Base-by-base conservation (phyloP, 2,797 vertebrate species). In the Acipenser transmontanus region DNA sequence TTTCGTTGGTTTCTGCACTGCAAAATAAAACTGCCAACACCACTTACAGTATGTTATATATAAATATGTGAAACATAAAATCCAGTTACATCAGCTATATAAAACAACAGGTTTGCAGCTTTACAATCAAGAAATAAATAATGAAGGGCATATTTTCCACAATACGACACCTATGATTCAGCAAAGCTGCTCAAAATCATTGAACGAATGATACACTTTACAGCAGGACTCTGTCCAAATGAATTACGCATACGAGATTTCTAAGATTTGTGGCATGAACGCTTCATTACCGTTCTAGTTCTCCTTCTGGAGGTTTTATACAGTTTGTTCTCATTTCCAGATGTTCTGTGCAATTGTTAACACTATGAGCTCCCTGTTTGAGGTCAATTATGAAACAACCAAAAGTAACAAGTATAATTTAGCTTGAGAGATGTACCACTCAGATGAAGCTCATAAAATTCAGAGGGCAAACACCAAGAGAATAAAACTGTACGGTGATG, bases 211-310 rank as follows among this genome's bases (percentile, higher is more conserved):
- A 11, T 57, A n/a, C 7, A 57, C 12, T 57, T 57, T n/a, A 57
- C 12, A 57, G 14, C 12, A 57, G 54, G 11, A 57, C 9, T 11
- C 54, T 57, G 54, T 11, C 54, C 14, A 1, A 1, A 7, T 11
- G 54, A 57, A 57, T 57, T n/a, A n/a, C 54, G 1, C 54, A n/a
- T 34, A 34, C 1, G 54, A 57, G 9, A 3, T 11, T 57, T 57
- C 12, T n/a, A 57, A 70, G 69, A 13, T 52, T 56, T 62, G 7
- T 9, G 47, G 70, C 9, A 11, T 57, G 54, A 7, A 13, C 34
- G 70, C 63, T 57, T 51, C 50, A 4, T 34, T 6, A 54, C 74
- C 76, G 75, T 62, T 76, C 78, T 50, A 51, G 80, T 69, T 74
- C 34, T 49, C 70, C 71, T 77, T 80, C 70, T 76, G 69, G 50